These are phyloP conservation scores for Euglossa dilemma DNA, from an alignment of 1,140 invertebrate species.

Conservation along the genomic window DNA sequence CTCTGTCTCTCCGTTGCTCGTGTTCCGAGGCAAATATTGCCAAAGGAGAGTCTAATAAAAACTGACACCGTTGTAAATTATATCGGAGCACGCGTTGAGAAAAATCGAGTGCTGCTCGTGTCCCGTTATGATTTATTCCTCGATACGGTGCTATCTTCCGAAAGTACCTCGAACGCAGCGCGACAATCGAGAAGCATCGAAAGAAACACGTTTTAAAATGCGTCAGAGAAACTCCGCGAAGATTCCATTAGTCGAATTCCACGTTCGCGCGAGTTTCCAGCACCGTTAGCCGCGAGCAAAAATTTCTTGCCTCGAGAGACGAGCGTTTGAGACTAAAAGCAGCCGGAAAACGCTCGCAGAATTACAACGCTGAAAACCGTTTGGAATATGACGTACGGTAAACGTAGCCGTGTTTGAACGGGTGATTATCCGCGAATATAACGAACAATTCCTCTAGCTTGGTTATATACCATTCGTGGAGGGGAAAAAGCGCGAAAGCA, in stretches of 20 bases:
- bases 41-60: not conserved
- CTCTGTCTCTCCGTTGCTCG: not conserved
- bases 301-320: not conserved
- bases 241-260: not conserved
- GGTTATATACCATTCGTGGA: not conserved
- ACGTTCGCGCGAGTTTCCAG: too few species aligned
- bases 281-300: not conserved
- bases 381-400: conserved; percentile 3
- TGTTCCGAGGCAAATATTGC: not conserved
- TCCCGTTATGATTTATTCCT: not conserved
- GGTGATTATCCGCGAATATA: not conserved
- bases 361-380: not conserved
- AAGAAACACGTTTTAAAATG: not conserved
- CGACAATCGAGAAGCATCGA: not conserved
- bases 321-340: not conserved
- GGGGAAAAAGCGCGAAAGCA: not conserved
- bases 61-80: not conserved
- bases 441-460: not conserved
- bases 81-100: not conserved
- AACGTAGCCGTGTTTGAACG: not conserved
- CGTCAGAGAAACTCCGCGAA: not conserved
- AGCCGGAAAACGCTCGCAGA: not conserved
- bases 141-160: not conserved
- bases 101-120: not conserved
- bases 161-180: not conserved